Conservation (phyloP, 2,888 invertebrate species). For the Aspidiotus rigidus region DNA sequence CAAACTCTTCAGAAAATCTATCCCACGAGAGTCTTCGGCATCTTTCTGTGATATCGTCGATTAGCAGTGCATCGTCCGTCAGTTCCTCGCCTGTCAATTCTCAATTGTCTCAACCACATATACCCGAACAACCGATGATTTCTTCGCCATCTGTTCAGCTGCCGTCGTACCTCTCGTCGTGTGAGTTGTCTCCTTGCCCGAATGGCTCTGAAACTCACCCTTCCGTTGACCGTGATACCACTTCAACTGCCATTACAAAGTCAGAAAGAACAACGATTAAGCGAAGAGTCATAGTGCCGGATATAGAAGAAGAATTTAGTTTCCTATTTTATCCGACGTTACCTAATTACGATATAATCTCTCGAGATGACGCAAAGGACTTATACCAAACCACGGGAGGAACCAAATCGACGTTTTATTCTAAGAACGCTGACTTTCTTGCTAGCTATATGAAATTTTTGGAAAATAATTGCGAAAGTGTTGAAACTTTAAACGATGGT, state of each 20-base stretch:
- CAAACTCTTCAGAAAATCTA: neutral
- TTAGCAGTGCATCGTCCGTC: neutral
- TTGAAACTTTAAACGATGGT: slow-evolving; percentile 16
- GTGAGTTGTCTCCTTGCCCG: neutral
- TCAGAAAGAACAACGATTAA: slow-evolving; percentile 45
- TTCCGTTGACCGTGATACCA: neutral
- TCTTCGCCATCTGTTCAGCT: slow-evolving; percentile 4
- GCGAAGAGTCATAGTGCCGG: slow-evolving; percentile 77
- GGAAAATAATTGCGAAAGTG: slow-evolving; percentile 51
- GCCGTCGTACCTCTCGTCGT: slow-evolving; percentile 20
- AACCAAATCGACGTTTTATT: slow-evolving; percentile 42
- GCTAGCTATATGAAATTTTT: slow-evolving; percentile 77
- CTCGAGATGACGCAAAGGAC: slow-evolving; percentile 39
- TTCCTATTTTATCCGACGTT: slow-evolving; percentile 56
- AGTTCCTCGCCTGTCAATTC: neutral
- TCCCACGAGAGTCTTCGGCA: slow-evolving; percentile 4
- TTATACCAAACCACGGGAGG: slow-evolving; percentile 45
- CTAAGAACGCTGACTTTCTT: slow-evolving; percentile 62
- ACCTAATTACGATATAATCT: slow-evolving; percentile 48
- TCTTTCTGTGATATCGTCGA: slow-evolving; percentile 16
- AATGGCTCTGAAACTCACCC: neutral
- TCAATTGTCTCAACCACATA: neutral
- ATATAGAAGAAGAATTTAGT: slow-evolving; percentile 79
- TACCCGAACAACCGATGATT: neutral
- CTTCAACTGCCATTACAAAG: neutral